phyloP scores from a whole-genome alignment of 2,888 invertebrate genomes.

The Heliconius ismenius region DNA sequence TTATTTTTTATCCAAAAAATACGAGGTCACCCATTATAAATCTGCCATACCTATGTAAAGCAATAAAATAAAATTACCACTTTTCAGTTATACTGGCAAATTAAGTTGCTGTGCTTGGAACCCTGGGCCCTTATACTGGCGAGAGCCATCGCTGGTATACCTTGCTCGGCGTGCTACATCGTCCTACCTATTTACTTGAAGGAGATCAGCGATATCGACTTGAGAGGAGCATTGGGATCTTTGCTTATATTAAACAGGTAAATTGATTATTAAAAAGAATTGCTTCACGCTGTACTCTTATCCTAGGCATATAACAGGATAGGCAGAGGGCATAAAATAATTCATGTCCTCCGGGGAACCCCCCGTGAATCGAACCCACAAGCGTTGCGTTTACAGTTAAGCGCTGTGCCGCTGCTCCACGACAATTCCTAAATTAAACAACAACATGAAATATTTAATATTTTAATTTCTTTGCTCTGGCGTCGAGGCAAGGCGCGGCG shows the following conservation, averaged over 20 bases:
- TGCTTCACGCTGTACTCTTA: too few species aligned
- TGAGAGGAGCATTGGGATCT: conserved; percentile 71
- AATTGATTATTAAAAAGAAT: not conserved
- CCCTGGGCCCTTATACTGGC: conserved; percentile 75
- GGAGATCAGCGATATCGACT: conserved; percentile 75
- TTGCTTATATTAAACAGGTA: conserved; percentile 75
- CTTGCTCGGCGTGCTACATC: conserved; percentile 77
- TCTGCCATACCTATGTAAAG: not conserved
- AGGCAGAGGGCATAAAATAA: too few species aligned
- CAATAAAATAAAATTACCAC: not conserved
- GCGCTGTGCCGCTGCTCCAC: too few species aligned
- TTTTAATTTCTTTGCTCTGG: too few species aligned
- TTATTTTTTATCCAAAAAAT: not conserved
- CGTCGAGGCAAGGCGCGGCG: too few species aligned
- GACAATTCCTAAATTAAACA: too few species aligned
- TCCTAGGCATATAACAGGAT: too few species aligned
- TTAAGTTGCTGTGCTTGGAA: conserved; percentile 66
- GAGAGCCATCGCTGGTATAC: conserved; percentile 71
- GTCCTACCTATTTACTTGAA: conserved; percentile 75
- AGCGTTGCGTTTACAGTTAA: too few species aligned
- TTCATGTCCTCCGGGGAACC: too few species aligned
- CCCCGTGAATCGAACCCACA: too few species aligned
- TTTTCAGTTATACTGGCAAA: conserved; percentile 71
- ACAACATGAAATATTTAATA: too few species aligned
- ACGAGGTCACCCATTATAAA: not conserved